A percentile compares a stretch with the other conserved stretches of the same genome.
phyloP scores from a whole-genome alignment of 2,113 vertebrate genomes.

The Rissa tridactyla region DNA sequence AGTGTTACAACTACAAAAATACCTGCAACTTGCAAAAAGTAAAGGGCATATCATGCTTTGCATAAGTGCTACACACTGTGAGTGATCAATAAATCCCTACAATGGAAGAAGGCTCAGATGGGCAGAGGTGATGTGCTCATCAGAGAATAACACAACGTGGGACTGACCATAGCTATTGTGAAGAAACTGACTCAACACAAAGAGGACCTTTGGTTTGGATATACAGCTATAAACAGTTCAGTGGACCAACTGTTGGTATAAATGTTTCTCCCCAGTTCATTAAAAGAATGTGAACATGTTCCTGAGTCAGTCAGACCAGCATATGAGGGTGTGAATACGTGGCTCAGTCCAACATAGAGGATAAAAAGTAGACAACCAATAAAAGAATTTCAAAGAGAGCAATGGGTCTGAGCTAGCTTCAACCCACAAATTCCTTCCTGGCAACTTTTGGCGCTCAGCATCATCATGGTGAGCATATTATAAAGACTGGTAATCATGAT shows the following conservation, averaged over 20 bases:
- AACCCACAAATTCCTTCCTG: not conserved
- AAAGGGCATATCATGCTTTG: not conserved
- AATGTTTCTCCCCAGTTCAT: not conserved
- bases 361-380: not conserved
- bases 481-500: not conserved
- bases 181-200: not conserved
- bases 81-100: not conserved
- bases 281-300: not conserved
- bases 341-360: not conserved
- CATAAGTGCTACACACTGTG: not conserved
- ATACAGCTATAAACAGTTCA: not conserved
- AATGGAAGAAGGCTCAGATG: not conserved
- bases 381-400: not conserved
- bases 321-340: not conserved
- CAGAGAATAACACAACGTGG: not conserved
- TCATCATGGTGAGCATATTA: accelerated
- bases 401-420: not conserved
- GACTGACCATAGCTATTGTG: not conserved
- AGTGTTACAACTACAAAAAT: not conserved
- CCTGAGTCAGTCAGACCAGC: not conserved
- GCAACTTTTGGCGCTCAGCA: not conserved
- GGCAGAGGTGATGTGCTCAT: not conserved
- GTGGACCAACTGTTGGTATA: not conserved
- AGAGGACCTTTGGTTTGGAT: not conserved
- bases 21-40: not conserved